These are phyloP conservation scores for Orchesella cincta DNA, from an alignment of 1,140 invertebrate genomes.

Conservation along the genomic window DNA sequence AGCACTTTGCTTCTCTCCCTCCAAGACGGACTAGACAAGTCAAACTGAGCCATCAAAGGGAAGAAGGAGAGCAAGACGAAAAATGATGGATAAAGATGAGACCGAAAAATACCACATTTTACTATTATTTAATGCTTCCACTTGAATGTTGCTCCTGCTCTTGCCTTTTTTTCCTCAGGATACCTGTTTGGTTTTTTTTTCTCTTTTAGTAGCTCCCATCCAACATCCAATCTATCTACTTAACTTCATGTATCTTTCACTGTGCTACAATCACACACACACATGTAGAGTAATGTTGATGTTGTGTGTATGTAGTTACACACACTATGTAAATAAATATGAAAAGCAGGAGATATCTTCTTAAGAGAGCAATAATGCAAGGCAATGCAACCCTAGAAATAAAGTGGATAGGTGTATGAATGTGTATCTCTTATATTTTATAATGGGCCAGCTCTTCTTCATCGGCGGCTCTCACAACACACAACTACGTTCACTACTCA, in stretches of 20 bases:
- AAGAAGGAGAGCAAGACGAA: conserved; percentile 1
- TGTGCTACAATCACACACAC: conserved; percentile 3
- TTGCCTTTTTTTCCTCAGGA: neutral
- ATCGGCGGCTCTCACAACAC: neutral
- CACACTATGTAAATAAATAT: neutral
- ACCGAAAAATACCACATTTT: conserved; percentile 27
- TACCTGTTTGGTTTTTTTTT: conserved; percentile 24
- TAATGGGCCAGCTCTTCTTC: neutral
- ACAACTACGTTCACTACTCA: neutral
- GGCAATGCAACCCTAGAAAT: neutral
- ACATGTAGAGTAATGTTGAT: neutral
- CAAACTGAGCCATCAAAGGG: conserved; percentile 14
- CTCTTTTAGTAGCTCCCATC: neutral
- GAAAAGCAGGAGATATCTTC: too few species aligned
- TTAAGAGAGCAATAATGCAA: too few species aligned
- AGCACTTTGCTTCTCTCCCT: neutral
- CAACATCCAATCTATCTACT: neutral
- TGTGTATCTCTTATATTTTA: neutral
- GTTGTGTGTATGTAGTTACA: too few species aligned
- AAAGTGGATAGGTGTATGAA: neutral
- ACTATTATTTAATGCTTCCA: conserved; percentile 28
- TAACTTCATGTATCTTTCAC: conserved; percentile 22
- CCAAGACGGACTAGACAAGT: neutral
- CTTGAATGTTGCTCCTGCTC: conserved; percentile 7
- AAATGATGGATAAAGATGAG: conserved; percentile 25